Evolutionary conservation across 2,113 vertebrate genomes (phyloP).

Genomic region (Monarcha castaneiventris): DNA sequence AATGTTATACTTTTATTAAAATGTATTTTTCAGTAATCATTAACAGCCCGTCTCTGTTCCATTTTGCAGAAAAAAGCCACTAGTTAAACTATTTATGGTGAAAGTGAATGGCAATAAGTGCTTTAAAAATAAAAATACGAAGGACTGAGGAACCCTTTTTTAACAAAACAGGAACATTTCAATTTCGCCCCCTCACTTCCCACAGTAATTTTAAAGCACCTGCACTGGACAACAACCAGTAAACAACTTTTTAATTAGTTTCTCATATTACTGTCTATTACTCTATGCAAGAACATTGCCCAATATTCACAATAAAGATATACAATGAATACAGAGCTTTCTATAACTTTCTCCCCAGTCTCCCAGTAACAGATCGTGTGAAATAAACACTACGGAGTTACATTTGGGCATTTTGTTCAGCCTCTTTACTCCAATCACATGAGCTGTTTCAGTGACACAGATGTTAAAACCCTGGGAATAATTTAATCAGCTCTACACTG

Average conservation of each 20-base stretch:
- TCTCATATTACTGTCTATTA: neutral
- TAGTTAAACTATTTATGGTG: neutral
- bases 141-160: neutral
- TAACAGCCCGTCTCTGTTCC: neutral
- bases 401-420: neutral
- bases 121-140: neutral
- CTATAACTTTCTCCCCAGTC: neutral
- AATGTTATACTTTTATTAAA: neutral
- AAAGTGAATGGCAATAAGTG: neutral
- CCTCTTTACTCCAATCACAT: neutral
- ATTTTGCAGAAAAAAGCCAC: neutral
- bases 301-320: neutral
- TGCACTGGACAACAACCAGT: neutral
- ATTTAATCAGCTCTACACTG: neutral
- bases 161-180: neutral
- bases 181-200: neutral
- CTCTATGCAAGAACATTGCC: neutral
- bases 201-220: neutral
- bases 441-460: neutral
- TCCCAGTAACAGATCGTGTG: neutral
- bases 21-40: neutral
- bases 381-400: neutral
- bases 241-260: neutral
- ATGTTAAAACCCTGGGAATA: neutral
- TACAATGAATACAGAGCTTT: neutral